Conservation (phyloP, 2,113 vertebrate genomes). For the Parus major region DNA sequence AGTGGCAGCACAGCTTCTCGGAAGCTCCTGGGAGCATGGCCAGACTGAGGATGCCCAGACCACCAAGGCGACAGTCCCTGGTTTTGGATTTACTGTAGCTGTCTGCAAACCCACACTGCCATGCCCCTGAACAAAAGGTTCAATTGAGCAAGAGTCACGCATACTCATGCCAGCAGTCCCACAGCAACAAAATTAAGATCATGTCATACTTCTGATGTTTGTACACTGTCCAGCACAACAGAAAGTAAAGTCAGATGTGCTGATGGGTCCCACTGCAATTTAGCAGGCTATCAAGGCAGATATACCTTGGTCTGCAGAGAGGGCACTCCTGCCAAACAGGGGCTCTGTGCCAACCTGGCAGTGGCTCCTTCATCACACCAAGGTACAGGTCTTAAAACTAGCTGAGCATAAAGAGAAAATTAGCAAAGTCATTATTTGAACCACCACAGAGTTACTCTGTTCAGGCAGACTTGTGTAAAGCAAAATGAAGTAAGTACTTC, state of each 20-base stretch:
- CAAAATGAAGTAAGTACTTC: not conserved
- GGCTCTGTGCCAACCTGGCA: not conserved
- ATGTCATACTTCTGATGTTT: constrained; percentile 56
- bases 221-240: constrained; percentile 20
- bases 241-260: constrained; percentile 5
- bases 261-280: not conserved
- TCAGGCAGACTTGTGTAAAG: not conserved
- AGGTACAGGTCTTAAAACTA: not conserved
- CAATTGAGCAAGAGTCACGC: constrained; percentile 62
- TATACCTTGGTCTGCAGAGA: not conserved
- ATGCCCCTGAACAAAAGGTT: constrained; percentile 58
- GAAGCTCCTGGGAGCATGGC: constrained; percentile 39
- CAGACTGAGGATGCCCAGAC: constrained; percentile 32
- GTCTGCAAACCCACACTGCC: constrained; percentile 39
- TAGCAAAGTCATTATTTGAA: not conserved
- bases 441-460: not conserved
- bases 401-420: not conserved
- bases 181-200: constrained; percentile 56
- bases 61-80: constrained; percentile 28
- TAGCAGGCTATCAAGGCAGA: not conserved
- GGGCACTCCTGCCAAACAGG: not conserved
- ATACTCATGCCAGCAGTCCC: constrained; percentile 50
- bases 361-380: not conserved
- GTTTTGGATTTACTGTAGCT: constrained; percentile 39
- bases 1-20: constrained; percentile 34